Evolutionary conservation across 1,140 invertebrate genomes (phyloP).

Genomic region (Dryas iulia): DNA sequence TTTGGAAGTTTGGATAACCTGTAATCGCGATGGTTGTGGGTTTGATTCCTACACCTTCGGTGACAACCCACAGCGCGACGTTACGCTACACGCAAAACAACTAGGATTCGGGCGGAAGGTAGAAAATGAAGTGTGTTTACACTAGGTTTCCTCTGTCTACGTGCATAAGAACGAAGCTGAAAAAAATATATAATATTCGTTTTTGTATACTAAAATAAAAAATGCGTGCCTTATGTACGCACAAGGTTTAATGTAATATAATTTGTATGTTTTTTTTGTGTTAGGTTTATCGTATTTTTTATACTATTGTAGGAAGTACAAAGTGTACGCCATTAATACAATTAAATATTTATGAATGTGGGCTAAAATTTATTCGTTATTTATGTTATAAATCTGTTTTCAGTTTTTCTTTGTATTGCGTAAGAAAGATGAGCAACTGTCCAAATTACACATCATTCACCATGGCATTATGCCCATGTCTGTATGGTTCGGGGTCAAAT

Average conservation of each 20-base stretch:
- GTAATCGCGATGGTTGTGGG: no score
- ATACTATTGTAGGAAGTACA: not conserved
- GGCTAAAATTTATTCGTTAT: not conserved
- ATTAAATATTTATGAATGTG: no score
- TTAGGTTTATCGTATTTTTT: not conserved
- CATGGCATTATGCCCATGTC: conserved; percentile 98
- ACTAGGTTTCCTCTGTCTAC: no score
- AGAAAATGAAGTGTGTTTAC: no score
- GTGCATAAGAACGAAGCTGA: no score
- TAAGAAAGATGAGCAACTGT: conserved; percentile 96
- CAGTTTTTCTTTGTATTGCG: conserved; percentile 96
- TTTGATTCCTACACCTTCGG: no score
- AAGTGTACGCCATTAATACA: not conserved
- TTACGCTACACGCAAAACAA: no score
- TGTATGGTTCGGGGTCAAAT: conserved; percentile 98
- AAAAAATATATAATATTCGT: not conserved
- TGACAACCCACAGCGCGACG: no score
- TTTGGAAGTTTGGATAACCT: no score
- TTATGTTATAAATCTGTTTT: conserved; percentile 1
- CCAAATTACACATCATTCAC: conserved; percentile 96
- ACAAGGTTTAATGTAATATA: not conserved
- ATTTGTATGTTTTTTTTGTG: not conserved
- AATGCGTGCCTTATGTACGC: not conserved
- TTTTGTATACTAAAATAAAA: not conserved
- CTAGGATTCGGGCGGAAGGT: no score